Conservation (phyloP, 2,113 vertebrate genomes). For the Psilopsiagon aurifrons region DNA sequence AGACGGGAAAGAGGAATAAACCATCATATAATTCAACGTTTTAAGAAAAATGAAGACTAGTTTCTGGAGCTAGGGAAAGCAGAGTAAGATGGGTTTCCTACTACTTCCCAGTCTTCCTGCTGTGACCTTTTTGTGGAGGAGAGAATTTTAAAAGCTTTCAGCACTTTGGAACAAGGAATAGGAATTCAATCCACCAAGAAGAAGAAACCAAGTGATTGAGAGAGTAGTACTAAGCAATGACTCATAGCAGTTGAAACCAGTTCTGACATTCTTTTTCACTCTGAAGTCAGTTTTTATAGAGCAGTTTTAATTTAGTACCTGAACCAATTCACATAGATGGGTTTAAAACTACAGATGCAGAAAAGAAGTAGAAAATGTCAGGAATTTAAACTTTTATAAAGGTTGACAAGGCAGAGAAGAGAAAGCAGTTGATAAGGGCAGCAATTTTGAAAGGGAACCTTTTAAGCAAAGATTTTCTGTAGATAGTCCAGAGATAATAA, state of each 20-base stretch:
- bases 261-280: not conserved
- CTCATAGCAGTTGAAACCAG: not conserved
- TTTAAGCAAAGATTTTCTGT: not conserved
- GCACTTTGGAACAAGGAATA: not conserved
- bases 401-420: not conserved
- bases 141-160: not conserved
- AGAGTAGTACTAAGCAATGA: not conserved
- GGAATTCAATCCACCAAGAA: not conserved
- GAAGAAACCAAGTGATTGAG: not conserved
- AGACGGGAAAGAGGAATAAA: not conserved
- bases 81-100: not conserved
- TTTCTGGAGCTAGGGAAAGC: not conserved
- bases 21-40: not conserved
- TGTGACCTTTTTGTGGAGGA: not conserved
- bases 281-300: not conserved
- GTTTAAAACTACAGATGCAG: not conserved
- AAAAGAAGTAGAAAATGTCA: slow-evolving; percentile 11
- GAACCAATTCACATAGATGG: not conserved
- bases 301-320: not conserved
- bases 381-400: slow-evolving; percentile 3
- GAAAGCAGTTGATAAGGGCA: not conserved
- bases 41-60: not conserved
- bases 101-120: not conserved
- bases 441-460: not conserved
- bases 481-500: not conserved